Conservation (phyloP, 2,797 vertebrate species). For the Danio tinwini region DNA sequence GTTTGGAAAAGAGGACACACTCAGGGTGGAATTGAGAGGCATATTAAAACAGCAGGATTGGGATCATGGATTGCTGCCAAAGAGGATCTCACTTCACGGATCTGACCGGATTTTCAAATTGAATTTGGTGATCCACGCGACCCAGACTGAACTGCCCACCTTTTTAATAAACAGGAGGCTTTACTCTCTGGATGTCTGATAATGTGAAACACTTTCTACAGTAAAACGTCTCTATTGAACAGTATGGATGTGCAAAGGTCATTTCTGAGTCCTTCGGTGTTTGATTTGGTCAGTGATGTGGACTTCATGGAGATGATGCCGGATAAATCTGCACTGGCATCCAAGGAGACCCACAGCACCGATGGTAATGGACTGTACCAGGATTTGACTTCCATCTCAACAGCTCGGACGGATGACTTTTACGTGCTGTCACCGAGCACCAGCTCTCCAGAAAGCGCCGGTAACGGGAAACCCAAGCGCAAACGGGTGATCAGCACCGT, state of each 20-base stretch:
- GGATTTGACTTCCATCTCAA: slow-evolving; percentile 59
- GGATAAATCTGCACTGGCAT: slow-evolving; percentile 56
- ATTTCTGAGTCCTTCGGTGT: slow-evolving; percentile 72
- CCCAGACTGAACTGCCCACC: slow-evolving; percentile 53
- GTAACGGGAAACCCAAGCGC: slow-evolving; percentile 81
- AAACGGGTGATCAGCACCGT: slow-evolving; percentile 89
- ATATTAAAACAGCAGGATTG: slow-evolving; percentile 81
- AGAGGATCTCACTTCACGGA: slow-evolving; percentile 83
- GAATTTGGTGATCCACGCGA: slow-evolving; percentile 67
- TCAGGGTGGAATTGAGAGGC: slow-evolving; percentile 66
- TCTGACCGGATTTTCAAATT: slow-evolving; percentile 75
- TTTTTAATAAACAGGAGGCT: slow-evolving; percentile 65
- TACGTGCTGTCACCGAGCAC: slow-evolving; percentile 27
- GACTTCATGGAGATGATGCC: slow-evolving; percentile 71
- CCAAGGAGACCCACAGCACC: slow-evolving; percentile 59
- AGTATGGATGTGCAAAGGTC: slow-evolving; percentile 73
- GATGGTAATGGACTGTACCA: slow-evolving; percentile 67
- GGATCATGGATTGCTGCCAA: slow-evolving; percentile 80
- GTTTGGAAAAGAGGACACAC: slow-evolving; percentile 65
- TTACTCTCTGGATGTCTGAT: slow-evolving; percentile 16
- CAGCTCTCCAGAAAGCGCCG: slow-evolving; percentile 51
- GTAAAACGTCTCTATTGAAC: background rate
- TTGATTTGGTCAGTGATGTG: slow-evolving; percentile 80
- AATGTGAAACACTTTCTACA: background rate
- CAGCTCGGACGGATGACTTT: slow-evolving; percentile 36